phyloP scores from a whole-genome alignment of 2,797 vertebrate species.

The Cyclura pinguis region DNA sequence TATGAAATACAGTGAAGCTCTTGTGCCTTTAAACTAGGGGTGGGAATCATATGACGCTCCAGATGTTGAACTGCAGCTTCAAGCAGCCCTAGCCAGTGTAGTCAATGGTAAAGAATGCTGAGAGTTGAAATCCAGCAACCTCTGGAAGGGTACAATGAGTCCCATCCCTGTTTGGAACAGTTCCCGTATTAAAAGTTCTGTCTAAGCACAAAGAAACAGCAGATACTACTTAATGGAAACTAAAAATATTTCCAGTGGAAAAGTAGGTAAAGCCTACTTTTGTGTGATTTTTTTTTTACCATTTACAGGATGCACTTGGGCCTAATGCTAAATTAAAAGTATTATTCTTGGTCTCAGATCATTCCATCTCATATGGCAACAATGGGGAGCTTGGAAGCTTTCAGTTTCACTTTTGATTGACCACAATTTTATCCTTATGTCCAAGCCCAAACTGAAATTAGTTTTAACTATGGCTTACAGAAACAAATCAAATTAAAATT shows the following conservation, averaged over 20 bases:
- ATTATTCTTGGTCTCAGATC: too few relatives aligned
- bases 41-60: too few relatives aligned
- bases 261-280: not conserved
- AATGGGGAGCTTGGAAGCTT: not conserved
- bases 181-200: not conserved
- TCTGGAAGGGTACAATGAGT: too few relatives aligned
- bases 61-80: too few relatives aligned
- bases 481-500: not conserved
- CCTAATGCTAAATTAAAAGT: not conserved
- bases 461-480: not conserved
- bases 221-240: conserved; percentile 28
- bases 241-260: not conserved
- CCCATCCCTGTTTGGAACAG: not conserved
- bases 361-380: not conserved
- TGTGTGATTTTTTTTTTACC: not conserved
- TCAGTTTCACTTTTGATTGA: not conserved
- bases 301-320: not conserved
- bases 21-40: not conserved
- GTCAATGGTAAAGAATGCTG: too few relatives aligned
- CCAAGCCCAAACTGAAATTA: not conserved
- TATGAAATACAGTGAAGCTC: not conserved
- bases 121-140: too few relatives aligned
- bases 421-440: not conserved
- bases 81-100: too few relatives aligned
- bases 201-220: conserved; percentile 3